phyloP scores from a whole-genome alignment of 2,888 invertebrate genomes.

The Eurois occulta region DNA sequence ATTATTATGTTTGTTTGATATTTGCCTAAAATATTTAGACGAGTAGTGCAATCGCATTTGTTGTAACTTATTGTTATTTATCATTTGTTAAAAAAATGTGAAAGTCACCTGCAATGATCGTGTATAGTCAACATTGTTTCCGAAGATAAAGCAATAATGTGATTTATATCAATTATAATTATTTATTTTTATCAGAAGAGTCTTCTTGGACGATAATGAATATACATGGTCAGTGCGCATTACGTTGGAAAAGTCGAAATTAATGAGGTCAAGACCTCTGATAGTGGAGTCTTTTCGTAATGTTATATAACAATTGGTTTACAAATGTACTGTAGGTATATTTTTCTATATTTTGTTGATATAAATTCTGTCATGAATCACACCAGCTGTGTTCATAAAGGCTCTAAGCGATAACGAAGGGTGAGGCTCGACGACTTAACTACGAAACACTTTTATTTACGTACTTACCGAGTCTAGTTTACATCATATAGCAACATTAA shows the following conservation, averaged over 20 bases:
- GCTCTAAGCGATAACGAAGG: slow-evolving; percentile 33
- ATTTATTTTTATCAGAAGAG: slow-evolving; percentile 48
- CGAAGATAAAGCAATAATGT: slow-evolving; percentile 52
- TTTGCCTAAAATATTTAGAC: slow-evolving; percentile 54
- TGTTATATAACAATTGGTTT: slow-evolving; percentile 63
- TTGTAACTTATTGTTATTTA: slow-evolving; percentile 63
- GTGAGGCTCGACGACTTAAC: slow-evolving; percentile 29
- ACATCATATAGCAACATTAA: neutral
- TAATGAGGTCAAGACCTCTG: slow-evolving; percentile 50
- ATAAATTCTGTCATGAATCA: slow-evolving; percentile 76
- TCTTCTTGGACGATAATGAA: slow-evolving; percentile 25
- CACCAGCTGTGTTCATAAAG: slow-evolving; percentile 87
- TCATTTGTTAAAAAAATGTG: slow-evolving; percentile 33
- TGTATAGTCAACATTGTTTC: slow-evolving; percentile 43
- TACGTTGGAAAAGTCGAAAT: slow-evolving; percentile 26
- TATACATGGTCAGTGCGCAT: slow-evolving; percentile 34
- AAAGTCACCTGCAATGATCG: slow-evolving; percentile 9
- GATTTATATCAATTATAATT: slow-evolving; percentile 44
- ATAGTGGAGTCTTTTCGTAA: slow-evolving; percentile 48
- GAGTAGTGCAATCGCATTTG: slow-evolving; percentile 65
- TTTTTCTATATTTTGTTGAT: slow-evolving; percentile 62
- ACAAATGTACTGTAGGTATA: slow-evolving; percentile 60
- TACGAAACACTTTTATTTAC: neutral
- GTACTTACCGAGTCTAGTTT: slow-evolving; percentile 40
- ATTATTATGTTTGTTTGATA: slow-evolving; percentile 54